phyloP scores from a whole-genome alignment of 2,888 invertebrate species.

The Sialis lutaria region DNA sequence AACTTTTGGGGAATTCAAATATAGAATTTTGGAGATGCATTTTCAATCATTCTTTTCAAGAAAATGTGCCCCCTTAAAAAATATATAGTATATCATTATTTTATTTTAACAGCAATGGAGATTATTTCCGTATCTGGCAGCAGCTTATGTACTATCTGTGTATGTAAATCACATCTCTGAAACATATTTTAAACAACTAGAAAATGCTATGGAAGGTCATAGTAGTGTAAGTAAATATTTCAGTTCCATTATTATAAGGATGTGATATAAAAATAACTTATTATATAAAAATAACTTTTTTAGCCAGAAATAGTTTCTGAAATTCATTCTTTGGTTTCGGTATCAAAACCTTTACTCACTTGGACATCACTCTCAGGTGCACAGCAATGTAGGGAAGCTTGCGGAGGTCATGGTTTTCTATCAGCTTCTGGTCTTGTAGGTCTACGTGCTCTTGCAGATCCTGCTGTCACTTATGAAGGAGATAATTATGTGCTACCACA shows the following conservation, averaged over 20 bases:
- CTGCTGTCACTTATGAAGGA: slow-evolving; percentile 83
- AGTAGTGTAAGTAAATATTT: background rate
- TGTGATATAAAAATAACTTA: background rate
- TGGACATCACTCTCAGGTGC: slow-evolving; percentile 62
- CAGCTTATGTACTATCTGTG: slow-evolving; percentile 45
- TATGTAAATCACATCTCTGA: slow-evolving; percentile 46
- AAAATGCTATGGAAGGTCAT: slow-evolving; percentile 36
- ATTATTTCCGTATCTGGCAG: slow-evolving; percentile 56
- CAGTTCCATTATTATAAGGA: background rate
- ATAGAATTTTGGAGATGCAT: background rate
- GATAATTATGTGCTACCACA: slow-evolving; percentile 86
- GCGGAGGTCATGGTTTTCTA: slow-evolving; percentile 75
- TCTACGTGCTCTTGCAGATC: slow-evolving; percentile 72
- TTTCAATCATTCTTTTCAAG: too few species aligned
- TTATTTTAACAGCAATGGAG: slow-evolving; percentile 55
- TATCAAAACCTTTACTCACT: slow-evolving; percentile 50
- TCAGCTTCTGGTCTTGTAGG: slow-evolving; percentile 72
- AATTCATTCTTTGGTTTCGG: slow-evolving; percentile 50
- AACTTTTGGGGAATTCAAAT: background rate
- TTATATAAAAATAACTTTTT: slow-evolving; percentile 10
- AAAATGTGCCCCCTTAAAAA: too few species aligned
- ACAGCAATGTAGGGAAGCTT: slow-evolving; percentile 71
- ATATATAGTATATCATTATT: too few species aligned
- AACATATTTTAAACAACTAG: slow-evolving; percentile 48
- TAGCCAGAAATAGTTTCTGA: slow-evolving; percentile 49